Percentiles rank a stretch among this genome's conserved stretches.
Conservation (phyloP, 2,888 invertebrate species). For the Tillus elongatus region DNA sequence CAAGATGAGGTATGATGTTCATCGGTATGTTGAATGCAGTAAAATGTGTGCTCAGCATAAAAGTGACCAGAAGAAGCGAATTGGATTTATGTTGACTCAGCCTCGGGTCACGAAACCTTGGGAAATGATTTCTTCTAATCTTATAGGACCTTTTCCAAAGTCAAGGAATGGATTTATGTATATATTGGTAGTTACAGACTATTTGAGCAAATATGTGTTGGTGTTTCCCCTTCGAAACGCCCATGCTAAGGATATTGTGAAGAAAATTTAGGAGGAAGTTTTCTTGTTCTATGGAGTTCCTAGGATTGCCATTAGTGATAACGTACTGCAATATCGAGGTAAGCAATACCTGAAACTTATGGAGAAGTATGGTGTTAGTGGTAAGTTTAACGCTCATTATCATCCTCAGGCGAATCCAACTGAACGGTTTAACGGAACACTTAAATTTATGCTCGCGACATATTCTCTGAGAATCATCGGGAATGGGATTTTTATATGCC, state of each 20-base stretch:
- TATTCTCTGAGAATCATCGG: slow-evolving; percentile 24
- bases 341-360: too few species aligned
- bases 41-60: slow-evolving; percentile 18
- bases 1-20: slow-evolving; percentile 19
- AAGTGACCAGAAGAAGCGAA: slow-evolving; percentile 17
- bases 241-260: slow-evolving; percentile 14
- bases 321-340: slow-evolving; percentile 23
- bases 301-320: slow-evolving; percentile 23
- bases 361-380: too few species aligned
- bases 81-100: slow-evolving; percentile 17
- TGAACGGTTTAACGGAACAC: slow-evolving; percentile 26
- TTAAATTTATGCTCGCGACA: slow-evolving; percentile 28
- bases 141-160: slow-evolving; percentile 8
- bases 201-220: slow-evolving; percentile 21
- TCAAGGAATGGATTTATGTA: slow-evolving; percentile 14
- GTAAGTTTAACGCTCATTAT: too few species aligned
- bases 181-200: slow-evolving; percentile 20
- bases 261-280: slow-evolving; percentile 19
- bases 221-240: slow-evolving; percentile 21
- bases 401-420: slow-evolving; percentile 29
- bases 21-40: slow-evolving; percentile 20
- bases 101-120: slow-evolving; percentile 9
- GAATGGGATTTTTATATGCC: slow-evolving; percentile 19
- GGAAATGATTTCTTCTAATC: slow-evolving; percentile 7
- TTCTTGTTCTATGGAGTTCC: slow-evolving; percentile 25